A percentile compares a stretch with the other conserved stretches of the same genome.
These are phyloP conservation scores for Helicoverpa armigera DNA, from an alignment of 1,140 invertebrate species.

Conservation along the genomic window DNA sequence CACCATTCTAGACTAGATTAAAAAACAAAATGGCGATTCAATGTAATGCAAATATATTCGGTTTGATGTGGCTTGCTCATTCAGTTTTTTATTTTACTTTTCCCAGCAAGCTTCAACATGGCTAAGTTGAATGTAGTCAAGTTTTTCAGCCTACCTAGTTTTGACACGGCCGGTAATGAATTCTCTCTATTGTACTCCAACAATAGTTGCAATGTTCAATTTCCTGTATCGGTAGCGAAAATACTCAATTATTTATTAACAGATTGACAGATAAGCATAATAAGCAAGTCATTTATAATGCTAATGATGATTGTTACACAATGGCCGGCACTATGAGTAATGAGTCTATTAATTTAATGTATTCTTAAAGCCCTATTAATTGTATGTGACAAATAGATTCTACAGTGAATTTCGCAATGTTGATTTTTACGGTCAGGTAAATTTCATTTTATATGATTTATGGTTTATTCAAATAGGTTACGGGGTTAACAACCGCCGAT, in stretches of 20 bases:
- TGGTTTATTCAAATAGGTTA: slow-evolving; percentile 37
- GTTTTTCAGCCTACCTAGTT: not conserved
- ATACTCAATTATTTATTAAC: slow-evolving; percentile 19
- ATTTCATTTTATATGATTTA: slow-evolving; percentile 30
- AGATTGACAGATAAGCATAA: slow-evolving; percentile 38
- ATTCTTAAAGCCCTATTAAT: slow-evolving; percentile 16
- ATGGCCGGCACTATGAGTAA: slow-evolving; percentile 27
- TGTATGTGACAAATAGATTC: slow-evolving; percentile 14
- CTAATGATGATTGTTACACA: slow-evolving; percentile 34
- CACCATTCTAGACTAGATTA: not conserved
- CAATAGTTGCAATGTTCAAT: slow-evolving; percentile 9
- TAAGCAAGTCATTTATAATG: slow-evolving; percentile 35
- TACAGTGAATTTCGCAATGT: not conserved
- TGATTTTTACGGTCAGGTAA: slow-evolving; percentile 15
- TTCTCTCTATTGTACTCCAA: slow-evolving; percentile 1
- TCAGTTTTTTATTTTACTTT: slow-evolving; percentile 6
- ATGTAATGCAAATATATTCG: slow-evolving; percentile 33
- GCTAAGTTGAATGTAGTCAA: not conserved
- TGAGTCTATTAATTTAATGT: slow-evolving; percentile 33
- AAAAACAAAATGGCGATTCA: slow-evolving; percentile 18
- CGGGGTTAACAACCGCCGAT: slow-evolving; percentile 47
- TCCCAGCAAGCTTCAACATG: not conserved
- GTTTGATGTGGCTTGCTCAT: slow-evolving; percentile 10
- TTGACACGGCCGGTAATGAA: slow-evolving; percentile 6
- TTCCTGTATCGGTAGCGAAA: slow-evolving; percentile 36